Base-by-base conservation (phyloP, 2,888 invertebrate genomes). In the Prenolepis imparis region DNA sequence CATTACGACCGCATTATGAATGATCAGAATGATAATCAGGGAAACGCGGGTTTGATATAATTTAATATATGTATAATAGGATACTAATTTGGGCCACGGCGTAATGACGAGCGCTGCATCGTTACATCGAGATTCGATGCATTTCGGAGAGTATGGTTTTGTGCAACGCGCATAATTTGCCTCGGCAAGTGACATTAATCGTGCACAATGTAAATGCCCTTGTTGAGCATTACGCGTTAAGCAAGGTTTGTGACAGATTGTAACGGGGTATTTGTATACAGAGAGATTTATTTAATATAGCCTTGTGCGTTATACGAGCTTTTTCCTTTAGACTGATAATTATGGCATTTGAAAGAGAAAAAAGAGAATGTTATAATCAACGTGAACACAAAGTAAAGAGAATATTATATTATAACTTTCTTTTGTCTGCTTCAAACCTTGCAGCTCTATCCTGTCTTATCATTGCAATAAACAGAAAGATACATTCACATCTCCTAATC, bases 131-230 rank as follows among this genome's bases (percentile, higher is more conserved):
- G 72, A 24, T 59, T 67, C 72, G 59, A 80, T 80, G 78, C 59
- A 80, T 80, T 78, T 78, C 9, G 59, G 59, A 36, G 70, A 8
- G 18, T 8, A 41, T 32, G 78, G 70, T 78, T 78, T 78, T 44
- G 28, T 44, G 59, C 28, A 67, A 28, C 78, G 39, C 28, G 57
- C 41, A 80, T 80, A 80, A 80, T 80, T 80, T 59, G 78, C 44
- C 32, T 36, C 44, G 59, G 59, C 78, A 59, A 72, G 70, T 80
- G 78, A 80, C 78, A 36, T 80, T 70, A 80, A 80, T 80, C 72
- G 78, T 59, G 59, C 72, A 70, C 70, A 72, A 70, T 80, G 78
- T 80, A 80, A 80, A 78, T 78, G 78, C 59, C 44, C 59, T 67
- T 70, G 59, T 70, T 70, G 18, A 36, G 72, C 72, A 70, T 80